Conservation (phyloP, 2,888 invertebrate species). For the Heliconius ismenius region DNA sequence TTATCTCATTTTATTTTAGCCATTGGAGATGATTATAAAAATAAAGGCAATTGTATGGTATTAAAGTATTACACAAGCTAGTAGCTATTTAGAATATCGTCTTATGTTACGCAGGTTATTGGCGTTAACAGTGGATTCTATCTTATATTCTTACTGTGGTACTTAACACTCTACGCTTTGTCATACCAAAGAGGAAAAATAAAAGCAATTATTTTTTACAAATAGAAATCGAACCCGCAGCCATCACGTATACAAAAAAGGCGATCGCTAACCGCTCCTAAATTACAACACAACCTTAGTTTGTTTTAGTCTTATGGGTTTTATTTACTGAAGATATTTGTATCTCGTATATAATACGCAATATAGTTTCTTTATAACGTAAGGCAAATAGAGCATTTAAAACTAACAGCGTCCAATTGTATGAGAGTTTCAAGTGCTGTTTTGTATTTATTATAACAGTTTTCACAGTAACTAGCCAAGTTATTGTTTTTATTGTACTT, state of each 20-base stretch:
- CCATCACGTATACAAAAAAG: neutral
- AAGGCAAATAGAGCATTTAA: constrained; percentile 21
- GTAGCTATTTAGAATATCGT: too few species aligned
- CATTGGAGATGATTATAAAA: too few species aligned
- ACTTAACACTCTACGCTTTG: neutral
- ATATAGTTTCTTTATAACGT: constrained; percentile 23
- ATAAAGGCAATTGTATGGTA: too few species aligned
- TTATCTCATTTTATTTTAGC: too few species aligned
- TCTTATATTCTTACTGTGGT: too few species aligned
- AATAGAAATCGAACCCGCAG: neutral
- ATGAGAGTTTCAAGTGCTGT: constrained; percentile 22
- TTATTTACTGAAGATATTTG: constrained; percentile 37
- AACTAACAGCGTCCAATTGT: constrained; percentile 15
- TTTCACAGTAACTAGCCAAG: constrained; percentile 11
- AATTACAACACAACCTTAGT: constrained; percentile 7
- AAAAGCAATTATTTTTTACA: neutral
- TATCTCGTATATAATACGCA: constrained; percentile 29
- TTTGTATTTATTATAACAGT: constrained; percentile 11
- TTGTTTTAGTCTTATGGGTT: constrained; percentile 33
- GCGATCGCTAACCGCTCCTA: constrained; percentile 20
- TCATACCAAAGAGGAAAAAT: neutral
- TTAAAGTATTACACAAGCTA: too few species aligned
- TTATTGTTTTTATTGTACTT: constrained; percentile 14
- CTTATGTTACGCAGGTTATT: accelerated
- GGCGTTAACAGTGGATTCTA: too few species aligned